Base-by-base conservation (phyloP, 2,113 vertebrate species). In the Microcebus griseorufus region DNA sequence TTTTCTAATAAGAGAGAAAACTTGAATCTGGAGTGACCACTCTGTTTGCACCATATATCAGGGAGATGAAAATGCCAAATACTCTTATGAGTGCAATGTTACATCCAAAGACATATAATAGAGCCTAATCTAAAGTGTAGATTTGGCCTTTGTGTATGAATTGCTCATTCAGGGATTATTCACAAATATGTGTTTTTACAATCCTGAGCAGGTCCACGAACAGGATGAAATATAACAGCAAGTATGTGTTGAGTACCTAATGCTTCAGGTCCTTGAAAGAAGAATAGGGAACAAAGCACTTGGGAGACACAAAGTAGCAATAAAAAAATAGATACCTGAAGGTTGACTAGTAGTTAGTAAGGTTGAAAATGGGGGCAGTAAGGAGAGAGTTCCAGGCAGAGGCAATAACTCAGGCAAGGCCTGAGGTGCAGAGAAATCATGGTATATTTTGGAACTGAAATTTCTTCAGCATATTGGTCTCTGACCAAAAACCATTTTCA, bases 1-100 rank as follows among this genome's bases (percentile, higher is more conserved):
- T 96, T 92, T 96, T 97, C 55, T 32, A 96, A 18, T 55, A 76
- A 87, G 48, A 84, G 58, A 85, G 32, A 95, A 29, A 76, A 65
- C 51, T 79, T 92, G 58, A 95, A 67, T 55, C 60, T 90, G 55
- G 65, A 72, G 32, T 76, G 32, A 96, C 80, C 85, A 76, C 90
- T 96, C 81, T 90, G 86, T 96, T 95, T 95, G 27, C 70, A 92
- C 29, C 18, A 80, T 37, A 25, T 45, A 88, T 78, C 55, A 29
- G 5, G 55, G 72, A 81, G 37, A 51, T 29, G 69, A 83, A 95
- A 95, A 92, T 87, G 42, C 32, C 62, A 90, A 64, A 72, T 79
- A 82, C 9, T 25, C 8, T 83, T 70, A 42, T 3, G 34, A 78
- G 27, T 18, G 7, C 5, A 27, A 42, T 70, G 27, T 6, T 67